phyloP scores from a whole-genome alignment of 2,797 vertebrate species.

The Siniperca scherzeri region DNA sequence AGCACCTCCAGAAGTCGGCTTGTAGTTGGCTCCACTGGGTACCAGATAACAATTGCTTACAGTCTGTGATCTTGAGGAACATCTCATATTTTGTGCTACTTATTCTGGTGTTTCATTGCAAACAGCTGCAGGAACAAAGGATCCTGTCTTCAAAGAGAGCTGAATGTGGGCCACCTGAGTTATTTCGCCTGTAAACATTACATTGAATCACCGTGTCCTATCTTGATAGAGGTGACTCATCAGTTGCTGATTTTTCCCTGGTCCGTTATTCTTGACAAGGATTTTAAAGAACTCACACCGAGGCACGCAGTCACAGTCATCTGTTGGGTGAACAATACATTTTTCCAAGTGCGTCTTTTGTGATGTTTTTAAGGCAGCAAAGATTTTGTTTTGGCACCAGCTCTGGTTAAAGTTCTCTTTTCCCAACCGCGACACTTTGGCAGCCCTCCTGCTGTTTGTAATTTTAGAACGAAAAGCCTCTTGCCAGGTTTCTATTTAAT shows the following conservation, averaged over 20 bases:
- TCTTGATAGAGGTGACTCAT: slow-evolving; percentile 66
- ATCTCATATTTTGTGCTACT: slow-evolving; percentile 60
- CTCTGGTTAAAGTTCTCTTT: slow-evolving; percentile 26
- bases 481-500: slow-evolving; percentile 62
- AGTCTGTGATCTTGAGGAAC: slow-evolving; percentile 55
- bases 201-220: slow-evolving; percentile 56
- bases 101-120: slow-evolving; percentile 58
- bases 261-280: slow-evolving; percentile 34
- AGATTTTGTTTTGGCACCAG: slow-evolving; percentile 28
- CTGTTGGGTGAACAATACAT: slow-evolving; percentile 33
- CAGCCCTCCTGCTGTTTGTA: slow-evolving; percentile 59
- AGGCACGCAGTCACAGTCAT: slow-evolving; percentile 11
- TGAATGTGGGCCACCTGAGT: slow-evolving; percentile 67
- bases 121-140: slow-evolving; percentile 70
- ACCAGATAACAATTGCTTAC: slow-evolving; percentile 45
- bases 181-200: slow-evolving; percentile 63
- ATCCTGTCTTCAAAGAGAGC: slow-evolving; percentile 61
- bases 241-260: slow-evolving; percentile 21
- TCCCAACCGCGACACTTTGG: slow-evolving; percentile 52
- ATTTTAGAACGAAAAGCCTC: slow-evolving; percentile 59
- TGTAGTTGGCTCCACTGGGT: slow-evolving; percentile 25
- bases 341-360: slow-evolving; percentile 23
- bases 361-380: slow-evolving; percentile 32
- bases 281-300: slow-evolving; percentile 33
- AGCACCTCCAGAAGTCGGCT: slow-evolving; percentile 29